Evolutionary conservation across 2,113 vertebrate species (phyloP), one percentile per base, ranked within the genome.

Genomic region (Syngnathus scovelli): DNA sequence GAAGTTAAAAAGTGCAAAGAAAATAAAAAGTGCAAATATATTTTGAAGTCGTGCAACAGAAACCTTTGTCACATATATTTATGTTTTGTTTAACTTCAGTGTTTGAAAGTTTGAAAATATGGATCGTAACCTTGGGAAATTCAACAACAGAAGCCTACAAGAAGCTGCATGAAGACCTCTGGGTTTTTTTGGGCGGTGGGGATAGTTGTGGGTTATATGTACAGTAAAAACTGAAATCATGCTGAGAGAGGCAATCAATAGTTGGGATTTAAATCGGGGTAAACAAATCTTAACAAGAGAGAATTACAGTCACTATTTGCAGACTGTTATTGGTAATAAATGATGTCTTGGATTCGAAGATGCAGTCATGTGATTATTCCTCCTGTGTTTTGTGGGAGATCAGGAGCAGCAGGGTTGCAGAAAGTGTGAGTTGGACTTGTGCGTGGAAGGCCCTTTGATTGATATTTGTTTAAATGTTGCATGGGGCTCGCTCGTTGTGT

Each of bases 401-500:
- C 39, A 44, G 46, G 63, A 79, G 68, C 6, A 10, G 21, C 49
- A 36, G 59, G 68, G 68, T 68, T 71, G 68, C 66, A 70, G 66
- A 71, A 69, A 68, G 64, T 74, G 70, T 49, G 55, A 44, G 54
- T 13, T 74, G 72, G 68, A 83, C 83, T 84, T 84, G 69, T 76
- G 66, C 73, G 55, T 63, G 72, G 78, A 67, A 78, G 75, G 79
- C 76, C 81, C 79, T 83, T 83, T 85, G 83, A 85, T 86, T 85
- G 83, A 86, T 88, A 83, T 86, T 85, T 88, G 81, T 81, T 86
- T 85, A 86, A 86, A 84, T 88, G 84, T 80, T 82, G 80, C 82
- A 80, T 76, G 80, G 77, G 77, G 55, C 36, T 13, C 21, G 55
- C 27, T 33, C 3, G 12, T 15, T 27, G 54, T 27, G 10, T 13